Evolutionary conservation across 2,113 vertebrate genomes (phyloP).

Genomic region (Rousettus leschenaultii): DNA sequence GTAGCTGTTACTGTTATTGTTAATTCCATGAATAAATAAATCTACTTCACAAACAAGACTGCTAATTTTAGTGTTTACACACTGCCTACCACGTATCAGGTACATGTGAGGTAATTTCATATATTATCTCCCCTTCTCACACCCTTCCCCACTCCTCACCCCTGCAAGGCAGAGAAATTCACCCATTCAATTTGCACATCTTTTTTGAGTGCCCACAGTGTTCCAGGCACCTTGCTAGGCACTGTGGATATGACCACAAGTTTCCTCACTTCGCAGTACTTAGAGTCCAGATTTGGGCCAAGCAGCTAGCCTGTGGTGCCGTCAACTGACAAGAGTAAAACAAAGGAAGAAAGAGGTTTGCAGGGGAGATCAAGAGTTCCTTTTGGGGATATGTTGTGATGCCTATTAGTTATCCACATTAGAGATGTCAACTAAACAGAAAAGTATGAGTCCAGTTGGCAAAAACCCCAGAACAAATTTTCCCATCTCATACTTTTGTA

Average conservation of each 20-base stretch:
- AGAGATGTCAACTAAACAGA: neutral
- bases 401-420: neutral
- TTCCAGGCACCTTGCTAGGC: neutral
- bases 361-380: neutral
- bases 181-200: neutral
- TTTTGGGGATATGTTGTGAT: neutral
- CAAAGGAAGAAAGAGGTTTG: neutral
- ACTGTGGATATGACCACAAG: neutral
- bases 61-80: neutral
- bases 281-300: neutral
- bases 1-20: neutral
- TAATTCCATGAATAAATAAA: neutral
- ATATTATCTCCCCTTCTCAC: neutral
- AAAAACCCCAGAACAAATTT: neutral
- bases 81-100: neutral
- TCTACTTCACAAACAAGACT: neutral
- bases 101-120: neutral
- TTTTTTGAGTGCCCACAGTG: neutral
- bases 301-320: neutral
- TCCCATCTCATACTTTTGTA: neutral
- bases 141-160: neutral
- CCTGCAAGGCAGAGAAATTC: neutral
- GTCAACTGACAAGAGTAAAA: neutral
- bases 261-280: neutral
- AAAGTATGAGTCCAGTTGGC: neutral